Conservation (phyloP, 2,888 invertebrate genomes). For the Sphaerophoria rueppellii region DNA sequence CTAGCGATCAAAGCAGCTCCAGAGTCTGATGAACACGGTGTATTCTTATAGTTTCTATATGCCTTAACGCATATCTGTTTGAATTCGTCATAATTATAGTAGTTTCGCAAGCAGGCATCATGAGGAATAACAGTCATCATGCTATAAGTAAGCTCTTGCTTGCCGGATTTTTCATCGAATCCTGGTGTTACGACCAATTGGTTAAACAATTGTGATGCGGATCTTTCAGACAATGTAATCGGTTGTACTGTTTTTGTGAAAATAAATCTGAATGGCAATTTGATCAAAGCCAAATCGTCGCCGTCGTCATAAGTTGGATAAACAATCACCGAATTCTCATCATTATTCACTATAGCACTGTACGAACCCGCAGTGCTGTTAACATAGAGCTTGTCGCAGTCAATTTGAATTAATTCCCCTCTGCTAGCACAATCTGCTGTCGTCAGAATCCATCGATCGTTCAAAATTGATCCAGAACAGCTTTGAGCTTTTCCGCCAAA, state of each 20-base stretch:
- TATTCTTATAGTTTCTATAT: constrained; percentile 5
- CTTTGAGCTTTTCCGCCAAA: neutral
- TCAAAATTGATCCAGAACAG: constrained; percentile 60
- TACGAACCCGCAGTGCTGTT: constrained; percentile 15
- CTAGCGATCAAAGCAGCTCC: constrained; percentile 55
- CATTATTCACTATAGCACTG: constrained; percentile 21
- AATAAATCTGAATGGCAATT: constrained; percentile 40
- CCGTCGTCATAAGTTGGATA: constrained; percentile 67
- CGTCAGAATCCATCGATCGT: constrained; percentile 52
- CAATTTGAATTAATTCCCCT: neutral
- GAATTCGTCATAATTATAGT: constrained; percentile 52
- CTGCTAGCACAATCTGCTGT: constrained; percentile 40
- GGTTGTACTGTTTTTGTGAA: constrained; percentile 21
- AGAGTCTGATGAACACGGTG: constrained; percentile 32
- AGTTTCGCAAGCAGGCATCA: constrained; percentile 23
- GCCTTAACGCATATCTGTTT: constrained; percentile 47
- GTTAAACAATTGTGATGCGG: neutral
- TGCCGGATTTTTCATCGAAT: constrained; percentile 14
- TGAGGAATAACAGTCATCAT: constrained; percentile 41
- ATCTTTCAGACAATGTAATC: neutral
- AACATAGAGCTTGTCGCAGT: constrained; percentile 24
- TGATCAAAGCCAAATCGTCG: constrained; percentile 61
- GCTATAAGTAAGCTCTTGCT: constrained; percentile 31
- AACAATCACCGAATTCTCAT: constrained; percentile 6
- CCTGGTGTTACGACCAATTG: constrained; percentile 56